Percentiles rank a stretch among this genome's conserved stretches.
Conservation (phyloP, 2,113 vertebrate genomes). For the Pan troglodytes region DNA sequence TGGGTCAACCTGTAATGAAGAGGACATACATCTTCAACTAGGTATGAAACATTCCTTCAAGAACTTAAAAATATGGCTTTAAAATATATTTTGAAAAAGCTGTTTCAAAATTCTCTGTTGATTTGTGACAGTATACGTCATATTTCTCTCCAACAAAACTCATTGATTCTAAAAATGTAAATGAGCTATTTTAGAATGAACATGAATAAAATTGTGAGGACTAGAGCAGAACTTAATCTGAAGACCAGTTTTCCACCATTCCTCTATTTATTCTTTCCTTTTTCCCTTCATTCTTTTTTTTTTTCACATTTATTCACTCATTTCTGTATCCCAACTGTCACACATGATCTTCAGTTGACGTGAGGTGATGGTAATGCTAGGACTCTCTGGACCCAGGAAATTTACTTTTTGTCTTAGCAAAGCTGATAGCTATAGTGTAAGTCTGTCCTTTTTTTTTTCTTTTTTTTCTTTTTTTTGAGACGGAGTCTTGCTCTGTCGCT, state of each 20-base stretch:
- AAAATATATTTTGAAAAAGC: neutral
- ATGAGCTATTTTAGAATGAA: neutral
- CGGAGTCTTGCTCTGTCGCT: too few relatives aligned
- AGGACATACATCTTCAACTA: neutral
- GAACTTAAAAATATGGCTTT: neutral
- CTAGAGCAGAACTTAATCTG: neutral
- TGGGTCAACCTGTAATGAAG: constrained; percentile 89
- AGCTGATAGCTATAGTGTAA: neutral
- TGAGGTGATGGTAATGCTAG: constrained; percentile 31
- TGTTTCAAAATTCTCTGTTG: neutral
- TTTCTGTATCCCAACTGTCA: neutral
- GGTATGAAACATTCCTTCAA: neutral
- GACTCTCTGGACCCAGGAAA: constrained; percentile 35
- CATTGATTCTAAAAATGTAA: neutral
- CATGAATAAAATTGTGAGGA: neutral
- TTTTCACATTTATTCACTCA: neutral
- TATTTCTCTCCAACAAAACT: neutral
- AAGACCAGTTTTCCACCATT: neutral
- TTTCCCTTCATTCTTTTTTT: neutral
- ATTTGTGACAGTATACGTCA: neutral
- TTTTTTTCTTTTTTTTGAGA: too few relatives aligned
- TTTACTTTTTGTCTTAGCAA: constrained; percentile 8
- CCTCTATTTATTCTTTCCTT: neutral
- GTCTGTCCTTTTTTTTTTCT: neutral
- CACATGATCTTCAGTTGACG: constrained; percentile 36